A percentile compares a stretch with the other conserved stretches of the same genome.
These are phyloP conservation scores for Polyommatus icarus DNA, from an alignment of 2,888 invertebrate species.

Conservation along the genomic window DNA sequence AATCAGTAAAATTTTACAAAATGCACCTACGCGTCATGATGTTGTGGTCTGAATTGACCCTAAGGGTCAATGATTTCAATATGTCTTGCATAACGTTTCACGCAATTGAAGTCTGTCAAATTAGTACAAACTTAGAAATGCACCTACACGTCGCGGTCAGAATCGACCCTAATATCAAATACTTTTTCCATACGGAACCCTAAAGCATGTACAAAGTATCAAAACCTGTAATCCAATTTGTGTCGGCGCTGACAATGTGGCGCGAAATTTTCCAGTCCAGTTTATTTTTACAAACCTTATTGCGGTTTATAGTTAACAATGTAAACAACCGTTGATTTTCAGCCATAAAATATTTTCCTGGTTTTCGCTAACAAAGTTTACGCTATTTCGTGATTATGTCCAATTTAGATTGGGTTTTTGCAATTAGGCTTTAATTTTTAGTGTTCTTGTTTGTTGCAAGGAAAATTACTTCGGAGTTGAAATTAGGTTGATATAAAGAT, in stretches of 20 bases:
- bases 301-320: constrained; percentile 22
- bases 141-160: no score
- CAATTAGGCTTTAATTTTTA: not conserved
- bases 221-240: constrained; percentile 26
- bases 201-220: not conserved
- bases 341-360: constrained; percentile 18
- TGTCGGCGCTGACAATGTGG: constrained; percentile 20
- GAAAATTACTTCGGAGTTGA: not conserved
- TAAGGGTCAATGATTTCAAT: no score
- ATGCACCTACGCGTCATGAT: no score
- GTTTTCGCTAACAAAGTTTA: constrained; percentile 14
- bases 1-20: no score
- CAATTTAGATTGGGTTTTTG: not conserved
- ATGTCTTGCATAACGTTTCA: no score
- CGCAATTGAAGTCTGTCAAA: no score
- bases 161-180: no score
- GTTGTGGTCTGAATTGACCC: no score
- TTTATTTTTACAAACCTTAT: constrained; percentile 21
- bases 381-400: not conserved
- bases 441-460: not conserved
- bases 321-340: constrained; percentile 16
- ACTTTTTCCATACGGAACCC: not conserved
- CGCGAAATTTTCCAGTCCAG: constrained; percentile 17
- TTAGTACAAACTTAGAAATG: no score
- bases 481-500: not conserved